These are phyloP conservation scores for Drosophila tanythrix DNA, from an alignment of 2,888 invertebrate genomes.

Conservation along the genomic window DNA sequence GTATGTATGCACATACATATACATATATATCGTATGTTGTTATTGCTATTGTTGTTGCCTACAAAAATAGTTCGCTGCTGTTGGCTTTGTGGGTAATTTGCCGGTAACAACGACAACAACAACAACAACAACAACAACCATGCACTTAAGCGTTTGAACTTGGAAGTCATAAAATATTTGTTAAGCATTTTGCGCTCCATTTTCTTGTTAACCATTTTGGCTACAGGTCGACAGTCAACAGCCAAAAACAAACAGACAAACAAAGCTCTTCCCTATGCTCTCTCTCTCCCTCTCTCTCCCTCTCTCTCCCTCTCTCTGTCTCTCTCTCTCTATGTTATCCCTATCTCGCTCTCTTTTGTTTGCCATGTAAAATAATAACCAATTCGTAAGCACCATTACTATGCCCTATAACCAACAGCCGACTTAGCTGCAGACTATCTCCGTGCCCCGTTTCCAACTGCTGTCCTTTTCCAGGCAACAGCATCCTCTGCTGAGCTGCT, in stretches of 20 bases:
- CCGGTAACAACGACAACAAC: constrained; percentile 59
- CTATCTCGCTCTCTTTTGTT: neutral
- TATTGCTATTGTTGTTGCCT: constrained; percentile 25
- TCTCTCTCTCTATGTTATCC: neutral
- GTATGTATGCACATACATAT: neutral
- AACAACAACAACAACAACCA: constrained; percentile 25
- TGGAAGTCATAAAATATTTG: constrained; percentile 76
- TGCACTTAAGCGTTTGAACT: constrained; percentile 78
- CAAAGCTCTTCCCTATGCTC: constrained; percentile 25
- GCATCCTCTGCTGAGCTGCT: neutral
- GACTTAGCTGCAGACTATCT: constrained; percentile 6
- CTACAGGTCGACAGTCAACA: constrained; percentile 69
- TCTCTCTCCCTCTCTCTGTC: neutral
- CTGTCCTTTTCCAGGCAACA: neutral
- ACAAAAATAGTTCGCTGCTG: constrained; percentile 52
- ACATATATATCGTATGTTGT: constrained; percentile 7
- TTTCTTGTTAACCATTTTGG: constrained; percentile 70
- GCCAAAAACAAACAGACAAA: constrained; percentile 50
- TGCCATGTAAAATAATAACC: constrained; percentile 62
- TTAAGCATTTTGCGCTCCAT: constrained; percentile 79
- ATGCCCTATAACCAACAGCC: constrained; percentile 44
- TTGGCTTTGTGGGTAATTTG: constrained; percentile 69
- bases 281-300: neutral
- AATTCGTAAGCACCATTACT: constrained; percentile 76
- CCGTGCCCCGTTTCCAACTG: constrained; percentile 3